Conservation (phyloP, 2,888 invertebrate species). For the Ormyrus labotus region DNA sequence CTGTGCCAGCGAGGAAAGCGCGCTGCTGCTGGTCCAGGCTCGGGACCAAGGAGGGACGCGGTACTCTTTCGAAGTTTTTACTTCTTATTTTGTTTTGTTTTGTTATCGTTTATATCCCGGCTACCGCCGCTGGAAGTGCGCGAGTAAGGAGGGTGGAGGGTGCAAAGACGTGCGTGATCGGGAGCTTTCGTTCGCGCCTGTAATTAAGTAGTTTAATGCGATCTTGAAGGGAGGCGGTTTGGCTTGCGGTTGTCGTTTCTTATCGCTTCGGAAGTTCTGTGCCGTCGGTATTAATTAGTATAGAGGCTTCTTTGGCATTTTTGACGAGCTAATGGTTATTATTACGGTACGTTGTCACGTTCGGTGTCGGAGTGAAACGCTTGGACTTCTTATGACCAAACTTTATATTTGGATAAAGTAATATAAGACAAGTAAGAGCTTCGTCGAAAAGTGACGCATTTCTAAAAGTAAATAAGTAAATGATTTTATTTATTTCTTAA, state of each 20-base stretch:
- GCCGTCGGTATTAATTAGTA: neutral
- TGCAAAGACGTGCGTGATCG: constrained; percentile 4
- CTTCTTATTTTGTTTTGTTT: neutral
- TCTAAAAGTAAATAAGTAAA: too few species aligned
- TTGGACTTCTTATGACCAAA: too few species aligned
- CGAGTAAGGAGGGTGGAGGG: too few species aligned
- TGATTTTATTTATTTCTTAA: too few species aligned
- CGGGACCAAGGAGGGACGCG: neutral
- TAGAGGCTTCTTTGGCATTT: neutral
- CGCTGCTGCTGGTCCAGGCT: neutral
- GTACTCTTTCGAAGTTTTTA: neutral
- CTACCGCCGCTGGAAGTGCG: too few species aligned
- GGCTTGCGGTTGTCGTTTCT: neutral
- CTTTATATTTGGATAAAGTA: too few species aligned
- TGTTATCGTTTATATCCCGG: too few species aligned
- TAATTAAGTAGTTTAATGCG: neutral
- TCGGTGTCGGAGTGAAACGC: neutral
- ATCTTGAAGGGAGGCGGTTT: neutral
- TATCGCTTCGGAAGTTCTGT: neutral
- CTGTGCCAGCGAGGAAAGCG: too few species aligned
- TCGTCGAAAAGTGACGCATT: too few species aligned
- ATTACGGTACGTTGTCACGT: neutral
- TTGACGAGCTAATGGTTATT: neutral
- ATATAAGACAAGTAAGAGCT: too few species aligned
- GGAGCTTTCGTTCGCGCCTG: neutral